These are phyloP conservation scores for Apogon hyalosoma DNA, from an alignment of 2,797 vertebrate species.

Conservation along the genomic window DNA sequence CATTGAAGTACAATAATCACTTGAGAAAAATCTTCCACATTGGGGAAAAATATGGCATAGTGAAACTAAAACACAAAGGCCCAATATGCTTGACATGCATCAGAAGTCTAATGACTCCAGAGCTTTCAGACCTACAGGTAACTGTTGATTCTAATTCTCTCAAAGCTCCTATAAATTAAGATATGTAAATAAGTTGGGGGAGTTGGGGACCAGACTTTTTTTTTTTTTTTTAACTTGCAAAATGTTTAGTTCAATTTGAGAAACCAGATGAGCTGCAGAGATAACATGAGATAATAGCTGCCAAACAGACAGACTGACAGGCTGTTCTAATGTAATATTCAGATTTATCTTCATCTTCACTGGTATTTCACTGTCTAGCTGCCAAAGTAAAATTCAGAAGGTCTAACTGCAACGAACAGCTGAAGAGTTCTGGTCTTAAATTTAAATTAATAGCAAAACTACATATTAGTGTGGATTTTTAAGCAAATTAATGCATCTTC, in stretches of 20 bases:
- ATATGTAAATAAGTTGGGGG: not conserved
- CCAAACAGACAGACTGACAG: not conserved
- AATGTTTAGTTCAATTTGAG: slow-evolving; percentile 5
- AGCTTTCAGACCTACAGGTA: slow-evolving; percentile 9
- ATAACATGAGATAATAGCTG: not conserved
- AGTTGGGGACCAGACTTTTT: not conserved
- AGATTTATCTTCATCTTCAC: not conserved
- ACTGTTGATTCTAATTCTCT: slow-evolving; percentile 2
- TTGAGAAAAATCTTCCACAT: slow-evolving; percentile 40
- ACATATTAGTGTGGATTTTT: not conserved
- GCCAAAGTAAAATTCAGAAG: not conserved
- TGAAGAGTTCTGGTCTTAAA: not conserved
- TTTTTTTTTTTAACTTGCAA: slow-evolving; percentile 7
- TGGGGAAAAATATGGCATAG: slow-evolving; percentile 12
- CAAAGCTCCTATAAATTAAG: not conserved
- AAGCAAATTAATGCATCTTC: not conserved
- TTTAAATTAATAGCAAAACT: not conserved
- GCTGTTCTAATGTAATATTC: not conserved
- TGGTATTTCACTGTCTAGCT: not conserved
- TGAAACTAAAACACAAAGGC: slow-evolving; percentile 14
- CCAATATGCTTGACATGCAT: slow-evolving; percentile 19
- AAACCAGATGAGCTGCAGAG: not conserved
- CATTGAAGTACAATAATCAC: slow-evolving; percentile 15
- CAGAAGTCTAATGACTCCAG: not conserved
- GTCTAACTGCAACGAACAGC: not conserved